Evolutionary conservation across 2,113 vertebrate genomes (phyloP), one percentile per base, ranked within the genome.

Genomic region (Rhabdornis inornatus): DNA sequence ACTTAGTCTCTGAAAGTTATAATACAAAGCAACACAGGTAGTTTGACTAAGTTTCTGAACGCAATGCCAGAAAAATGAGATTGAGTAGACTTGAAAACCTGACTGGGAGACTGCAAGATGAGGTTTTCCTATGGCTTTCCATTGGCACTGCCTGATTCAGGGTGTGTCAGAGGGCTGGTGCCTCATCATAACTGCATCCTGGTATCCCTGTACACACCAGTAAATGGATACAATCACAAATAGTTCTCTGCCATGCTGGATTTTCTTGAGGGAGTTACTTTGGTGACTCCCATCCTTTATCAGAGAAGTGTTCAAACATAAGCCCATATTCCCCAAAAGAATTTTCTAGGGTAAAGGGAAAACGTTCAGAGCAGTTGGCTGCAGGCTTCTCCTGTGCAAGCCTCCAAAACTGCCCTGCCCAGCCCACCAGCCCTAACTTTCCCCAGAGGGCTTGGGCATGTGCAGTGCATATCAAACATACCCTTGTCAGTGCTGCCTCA

Each of bases 1-100:
- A 80, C 56, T 47, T 64, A 6, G 35, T 92, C 66, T 93, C 68
- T 89, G 90, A 94, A 91, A 89, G 8, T 84, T 81, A 22, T 42
- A 45, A 64, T 78, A 42, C 60, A 87, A 82, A 52, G 33, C 52
- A 57, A 81, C 37, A 49, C 27, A 30, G 8, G 13, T 39, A 77
- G 16, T 37, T 91, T 22, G 65, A 31, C 44, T 78, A 7, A n/a
- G 35, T 49, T 92, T 83, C 80, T 88, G 55, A 76, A 23, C 13
- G 30, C 7, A 57, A 8, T 16, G 65, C 25, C 37, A 86, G n/a
- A 15, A 52, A 55, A 59, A 52, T 7, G 13, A 56, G 18, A 49
- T 16, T 71, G 71, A 45, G 17, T 23, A 50, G 53, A 44, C 83
- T 83, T 61, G 21, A 55, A 68, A 70, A 59, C 5, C 10, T 79